Percentiles rank a stretch among this genome's conserved stretches.
Evolutionary conservation across 1,140 invertebrate genomes (phyloP).

Genomic region (Spodoptera litura): DNA sequence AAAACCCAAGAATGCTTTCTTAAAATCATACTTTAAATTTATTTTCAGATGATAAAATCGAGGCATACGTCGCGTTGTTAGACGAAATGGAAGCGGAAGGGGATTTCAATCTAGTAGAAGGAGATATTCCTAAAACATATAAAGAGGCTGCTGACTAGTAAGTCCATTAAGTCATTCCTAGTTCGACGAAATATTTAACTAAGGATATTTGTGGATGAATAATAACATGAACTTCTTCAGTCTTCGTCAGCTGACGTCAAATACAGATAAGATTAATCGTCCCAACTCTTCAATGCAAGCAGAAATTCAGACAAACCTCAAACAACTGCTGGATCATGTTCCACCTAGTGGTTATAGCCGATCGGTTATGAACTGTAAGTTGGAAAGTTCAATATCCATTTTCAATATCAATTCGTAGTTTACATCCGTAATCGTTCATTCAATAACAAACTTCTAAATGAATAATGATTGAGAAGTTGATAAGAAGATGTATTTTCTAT

Average conservation of each 20-base stretch:
- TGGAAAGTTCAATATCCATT: not conserved
- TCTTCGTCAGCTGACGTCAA: conserved; percentile 68
- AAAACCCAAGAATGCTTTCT: no score
- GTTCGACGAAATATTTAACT: no score
- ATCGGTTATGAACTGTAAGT: conserved; percentile 61
- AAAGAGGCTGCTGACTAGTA: conserved; percentile 72
- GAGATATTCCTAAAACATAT: conserved; percentile 71
- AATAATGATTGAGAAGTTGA: no score
- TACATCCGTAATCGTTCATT: no score
- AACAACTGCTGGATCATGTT: conserved; percentile 64
- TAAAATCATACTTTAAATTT: conserved; percentile 24
- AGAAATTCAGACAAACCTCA: conserved; percentile 58
- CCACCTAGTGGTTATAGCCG: conserved; percentile 54
- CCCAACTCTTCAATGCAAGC: conserved; percentile 61
- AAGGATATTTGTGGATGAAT: no score
- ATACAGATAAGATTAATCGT: conserved; percentile 64
- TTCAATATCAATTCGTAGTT: no score
- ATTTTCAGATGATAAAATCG: conserved; percentile 69
- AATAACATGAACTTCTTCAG: conserved; percentile 49
- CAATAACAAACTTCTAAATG: no score
- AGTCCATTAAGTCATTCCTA: conserved; percentile 36
- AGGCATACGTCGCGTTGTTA: conserved; percentile 72
- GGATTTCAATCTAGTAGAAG: conserved; percentile 66
- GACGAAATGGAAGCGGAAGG: conserved; percentile 74
- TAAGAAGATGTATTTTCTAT: no score